These are phyloP conservation scores for Tipula confusa DNA, from an alignment of 2,888 invertebrate genomes.

Conservation along the genomic window DNA sequence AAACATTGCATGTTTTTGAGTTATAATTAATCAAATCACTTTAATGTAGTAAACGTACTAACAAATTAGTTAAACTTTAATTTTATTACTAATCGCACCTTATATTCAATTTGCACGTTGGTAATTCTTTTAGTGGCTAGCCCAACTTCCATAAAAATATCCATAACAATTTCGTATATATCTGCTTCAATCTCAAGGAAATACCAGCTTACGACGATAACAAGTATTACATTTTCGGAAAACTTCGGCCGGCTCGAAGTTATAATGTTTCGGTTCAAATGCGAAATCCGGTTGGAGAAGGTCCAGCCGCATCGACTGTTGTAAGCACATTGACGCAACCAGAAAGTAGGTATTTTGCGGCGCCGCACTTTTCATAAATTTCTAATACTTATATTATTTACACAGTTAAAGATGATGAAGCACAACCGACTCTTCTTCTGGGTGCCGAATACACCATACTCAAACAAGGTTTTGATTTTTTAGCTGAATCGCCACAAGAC, in stretches of 20 bases:
- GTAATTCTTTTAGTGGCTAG: background rate
- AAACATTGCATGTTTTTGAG: too few species aligned
- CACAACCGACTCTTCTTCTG: constrained; percentile 54
- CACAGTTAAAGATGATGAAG: constrained; percentile 36
- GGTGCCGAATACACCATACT: constrained; percentile 65
- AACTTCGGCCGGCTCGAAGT: constrained; percentile 64
- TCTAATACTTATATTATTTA: too few species aligned
- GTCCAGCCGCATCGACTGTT: constrained; percentile 62
- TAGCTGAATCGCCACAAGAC: constrained; percentile 36
- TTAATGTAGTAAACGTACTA: too few species aligned
- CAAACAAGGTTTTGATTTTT: constrained; percentile 55
- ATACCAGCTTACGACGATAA: constrained; percentile 67
- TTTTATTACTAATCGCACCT: background rate
- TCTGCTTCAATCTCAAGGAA: constrained; percentile 55
- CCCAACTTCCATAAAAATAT: background rate
- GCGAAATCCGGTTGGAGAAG: constrained; percentile 74
- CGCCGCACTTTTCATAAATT: too few species aligned
- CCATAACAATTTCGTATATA: background rate
- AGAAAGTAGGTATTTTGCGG: background rate
- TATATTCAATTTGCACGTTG: background rate
- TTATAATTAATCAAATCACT: too few species aligned
- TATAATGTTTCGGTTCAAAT: constrained; percentile 76
- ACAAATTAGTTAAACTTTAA: too few species aligned
- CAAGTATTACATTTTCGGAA: constrained; percentile 71
- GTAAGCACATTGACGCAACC: constrained; percentile 60